Conservation (phyloP, 2,113 vertebrate genomes). For the Antechinus flavipes region DNA sequence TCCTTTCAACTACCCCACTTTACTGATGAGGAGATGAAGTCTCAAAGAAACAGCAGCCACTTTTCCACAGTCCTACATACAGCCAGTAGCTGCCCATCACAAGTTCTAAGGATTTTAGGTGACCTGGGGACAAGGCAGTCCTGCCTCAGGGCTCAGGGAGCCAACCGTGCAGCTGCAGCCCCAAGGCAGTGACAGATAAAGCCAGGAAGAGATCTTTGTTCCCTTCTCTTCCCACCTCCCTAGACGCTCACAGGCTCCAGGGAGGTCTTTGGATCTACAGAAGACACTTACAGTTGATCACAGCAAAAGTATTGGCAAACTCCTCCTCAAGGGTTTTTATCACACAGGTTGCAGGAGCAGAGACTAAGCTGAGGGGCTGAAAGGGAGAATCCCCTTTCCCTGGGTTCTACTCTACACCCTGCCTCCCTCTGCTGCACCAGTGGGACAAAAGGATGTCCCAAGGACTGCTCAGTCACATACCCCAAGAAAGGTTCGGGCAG, state of each 20-base stretch:
- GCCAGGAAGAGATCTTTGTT: neutral
- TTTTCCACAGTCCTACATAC: no score
- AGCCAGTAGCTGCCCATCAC: no score
- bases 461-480: neutral
- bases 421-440: no score
- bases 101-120: neutral
- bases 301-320: slow-evolving; percentile 4
- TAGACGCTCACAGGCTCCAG: slow-evolving; percentile 84
- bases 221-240: no score
- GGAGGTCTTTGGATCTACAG: slow-evolving; percentile 80
- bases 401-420: neutral
- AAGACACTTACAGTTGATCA: slow-evolving; percentile 91
- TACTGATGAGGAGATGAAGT: neutral
- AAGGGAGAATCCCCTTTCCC: neutral
- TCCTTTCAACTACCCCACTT: neutral
- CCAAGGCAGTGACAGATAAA: neutral
- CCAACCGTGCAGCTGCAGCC: neutral
- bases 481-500: neutral
- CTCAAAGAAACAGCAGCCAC: no score
- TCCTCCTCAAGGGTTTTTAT: slow-evolving; percentile 2
- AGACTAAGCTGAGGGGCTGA: neutral
- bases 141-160: neutral
- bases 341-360: slow-evolving; percentile 86
- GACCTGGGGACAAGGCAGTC: neutral
- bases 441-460: neutral